Conservation (phyloP, 1,140 invertebrate species). For the Cydia fagiglandana region DNA sequence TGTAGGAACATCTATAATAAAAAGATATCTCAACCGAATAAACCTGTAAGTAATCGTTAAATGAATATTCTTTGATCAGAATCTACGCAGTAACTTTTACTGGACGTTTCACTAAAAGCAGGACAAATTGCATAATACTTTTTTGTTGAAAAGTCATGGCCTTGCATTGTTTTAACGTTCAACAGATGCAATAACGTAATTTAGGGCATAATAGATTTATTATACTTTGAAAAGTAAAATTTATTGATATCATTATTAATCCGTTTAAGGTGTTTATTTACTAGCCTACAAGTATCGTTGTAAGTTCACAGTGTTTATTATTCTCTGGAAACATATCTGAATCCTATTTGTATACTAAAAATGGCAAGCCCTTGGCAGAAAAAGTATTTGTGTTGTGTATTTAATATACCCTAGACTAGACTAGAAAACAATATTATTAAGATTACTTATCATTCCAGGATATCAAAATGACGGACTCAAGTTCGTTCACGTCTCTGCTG, state of each 20-base stretch:
- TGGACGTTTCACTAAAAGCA: neutral
- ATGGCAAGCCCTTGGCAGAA: too few species aligned
- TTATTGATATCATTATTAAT: too few species aligned
- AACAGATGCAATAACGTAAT: too few species aligned
- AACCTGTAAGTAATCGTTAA: neutral
- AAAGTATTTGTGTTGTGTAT: too few species aligned
- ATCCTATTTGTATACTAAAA: too few species aligned
- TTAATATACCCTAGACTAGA: too few species aligned
- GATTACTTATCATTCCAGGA: neutral
- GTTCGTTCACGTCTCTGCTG: constrained; percentile 55
- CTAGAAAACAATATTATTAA: neutral
- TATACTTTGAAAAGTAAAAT: too few species aligned
- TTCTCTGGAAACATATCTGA: too few species aligned
- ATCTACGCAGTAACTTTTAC: neutral
- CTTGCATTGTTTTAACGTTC: neutral
- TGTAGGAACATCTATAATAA: neutral
- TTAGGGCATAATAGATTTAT: too few species aligned
- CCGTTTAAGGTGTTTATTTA: too few species aligned
- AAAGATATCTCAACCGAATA: neutral
- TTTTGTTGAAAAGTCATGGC: neutral
- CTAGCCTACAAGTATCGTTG: too few species aligned
- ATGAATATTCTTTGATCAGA: neutral
- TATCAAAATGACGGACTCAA: constrained; percentile 48
- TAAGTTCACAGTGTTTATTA: too few species aligned
- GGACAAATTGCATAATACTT: constrained; percentile 11